Percentiles rank a stretch among this genome's conserved stretches.
These are phyloP conservation scores for Egretta garzetta DNA, from an alignment of 2,113 vertebrate genomes.

Conservation along the genomic window DNA sequence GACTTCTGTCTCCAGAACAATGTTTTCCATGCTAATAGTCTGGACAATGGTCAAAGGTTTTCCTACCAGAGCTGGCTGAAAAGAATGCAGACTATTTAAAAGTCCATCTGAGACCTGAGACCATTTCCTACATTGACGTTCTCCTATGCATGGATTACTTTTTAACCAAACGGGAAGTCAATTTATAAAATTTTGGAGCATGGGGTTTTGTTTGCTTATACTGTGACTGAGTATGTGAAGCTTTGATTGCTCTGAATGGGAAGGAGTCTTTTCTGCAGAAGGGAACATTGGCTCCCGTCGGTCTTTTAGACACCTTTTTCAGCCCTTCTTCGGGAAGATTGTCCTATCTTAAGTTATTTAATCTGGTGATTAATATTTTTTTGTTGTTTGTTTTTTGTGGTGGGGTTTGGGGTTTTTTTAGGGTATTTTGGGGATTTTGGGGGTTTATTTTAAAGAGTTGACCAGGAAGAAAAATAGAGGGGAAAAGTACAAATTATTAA, in stretches of 20 bases:
- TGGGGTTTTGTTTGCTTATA: background rate
- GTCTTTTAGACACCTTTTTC: background rate
- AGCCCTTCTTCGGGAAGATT: background rate
- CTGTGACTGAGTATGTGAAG: background rate
- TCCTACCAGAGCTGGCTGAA: slow-evolving; percentile 31
- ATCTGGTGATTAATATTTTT: background rate
- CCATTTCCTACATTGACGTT: background rate
- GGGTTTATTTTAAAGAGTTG: background rate
- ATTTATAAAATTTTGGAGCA: background rate
- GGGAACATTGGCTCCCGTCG: background rate
- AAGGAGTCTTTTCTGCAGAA: background rate
- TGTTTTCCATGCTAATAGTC: slow-evolving; percentile 45
- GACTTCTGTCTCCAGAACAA: slow-evolving; percentile 38
- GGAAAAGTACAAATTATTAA: background rate
- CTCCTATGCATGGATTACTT: background rate
- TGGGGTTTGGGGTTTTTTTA: no score
- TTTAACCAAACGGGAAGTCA: background rate
- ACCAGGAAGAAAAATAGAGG: background rate
- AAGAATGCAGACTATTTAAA: slow-evolving; percentile 31
- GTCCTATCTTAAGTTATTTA: background rate
- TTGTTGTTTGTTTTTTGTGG: background rate
- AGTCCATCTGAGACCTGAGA: slow-evolving; percentile 33
- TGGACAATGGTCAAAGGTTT: slow-evolving; percentile 36
- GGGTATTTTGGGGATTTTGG: background rate
- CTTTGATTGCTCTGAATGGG: background rate